These are phyloP conservation scores for Dryocosmus kuriphilus DNA, from an alignment of 2,888 invertebrate genomes.

Conservation along the genomic window DNA sequence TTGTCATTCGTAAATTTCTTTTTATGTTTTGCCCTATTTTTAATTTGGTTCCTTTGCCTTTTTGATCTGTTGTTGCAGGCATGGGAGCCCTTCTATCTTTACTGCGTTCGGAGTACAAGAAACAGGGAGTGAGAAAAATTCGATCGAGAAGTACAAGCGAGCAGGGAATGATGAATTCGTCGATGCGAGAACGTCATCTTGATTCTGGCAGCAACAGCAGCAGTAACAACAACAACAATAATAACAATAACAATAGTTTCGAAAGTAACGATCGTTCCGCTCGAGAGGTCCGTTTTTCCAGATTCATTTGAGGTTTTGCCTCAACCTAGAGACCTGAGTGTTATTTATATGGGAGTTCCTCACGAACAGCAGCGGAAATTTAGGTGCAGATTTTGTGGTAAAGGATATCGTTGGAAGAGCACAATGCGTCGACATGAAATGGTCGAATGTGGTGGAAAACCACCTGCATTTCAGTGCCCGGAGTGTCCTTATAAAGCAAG, in stretches of 20 bases:
- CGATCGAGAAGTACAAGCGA: constrained; percentile 55
- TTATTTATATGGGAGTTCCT: constrained; percentile 78
- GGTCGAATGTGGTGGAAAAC: constrained; percentile 91
- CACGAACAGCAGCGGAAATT: constrained; percentile 83
- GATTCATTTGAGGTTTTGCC: constrained; percentile 76
- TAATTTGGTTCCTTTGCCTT: constrained; percentile 58
- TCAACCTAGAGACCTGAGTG: constrained; percentile 73
- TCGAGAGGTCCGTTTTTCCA: constrained; percentile 73
- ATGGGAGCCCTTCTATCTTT: constrained; percentile 74
- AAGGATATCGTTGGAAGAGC: constrained; percentile 92
- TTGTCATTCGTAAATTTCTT: constrained; percentile 43
- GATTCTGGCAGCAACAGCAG: constrained; percentile 61
- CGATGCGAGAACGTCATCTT: constrained; percentile 57
- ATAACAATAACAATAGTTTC: constrained; percentile 56
- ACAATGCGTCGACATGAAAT: constrained; percentile 90
- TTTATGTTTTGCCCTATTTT: constrained; percentile 58
- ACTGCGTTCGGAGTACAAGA: constrained; percentile 73
- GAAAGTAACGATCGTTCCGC: constrained; percentile 61
- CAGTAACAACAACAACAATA: constrained; percentile 60
- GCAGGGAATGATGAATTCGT: constrained; percentile 41
- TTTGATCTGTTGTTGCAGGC: constrained; percentile 74
- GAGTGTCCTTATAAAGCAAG: constrained; percentile 89
- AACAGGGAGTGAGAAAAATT: constrained; percentile 42
- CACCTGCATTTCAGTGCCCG: constrained; percentile 89
- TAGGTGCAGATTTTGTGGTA: constrained; percentile 90